phyloP scores from a whole-genome alignment of 1,140 invertebrate genomes.

The Brachionus paranguensis region DNA sequence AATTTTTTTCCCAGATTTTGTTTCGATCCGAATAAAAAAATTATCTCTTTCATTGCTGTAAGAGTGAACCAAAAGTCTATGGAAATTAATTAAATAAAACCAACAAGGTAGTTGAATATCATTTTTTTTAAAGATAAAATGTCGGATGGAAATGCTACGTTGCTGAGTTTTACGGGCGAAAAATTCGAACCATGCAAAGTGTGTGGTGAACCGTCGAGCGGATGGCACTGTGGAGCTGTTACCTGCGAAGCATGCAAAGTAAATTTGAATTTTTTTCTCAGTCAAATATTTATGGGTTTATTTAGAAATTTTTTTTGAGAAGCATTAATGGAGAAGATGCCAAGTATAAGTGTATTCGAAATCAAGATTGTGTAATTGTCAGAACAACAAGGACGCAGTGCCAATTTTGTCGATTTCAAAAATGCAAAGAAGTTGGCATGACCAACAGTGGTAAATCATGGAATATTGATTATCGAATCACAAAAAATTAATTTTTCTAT shows the following conservation, averaged over 20 bases:
- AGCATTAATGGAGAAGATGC: constrained; percentile 48
- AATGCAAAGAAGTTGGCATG: constrained; percentile 97
- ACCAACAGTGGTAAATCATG: constrained; percentile 75
- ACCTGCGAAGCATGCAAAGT: constrained; percentile 57
- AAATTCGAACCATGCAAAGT: constrained; percentile 48
- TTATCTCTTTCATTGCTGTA: background rate
- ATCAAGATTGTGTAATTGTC: constrained; percentile 50
- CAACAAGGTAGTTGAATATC: background rate
- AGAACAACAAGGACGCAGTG: constrained; percentile 61
- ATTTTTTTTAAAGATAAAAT: constrained; percentile 25
- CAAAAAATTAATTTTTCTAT: background rate
- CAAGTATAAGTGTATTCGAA: constrained; percentile 51
- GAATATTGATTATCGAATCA: background rate
- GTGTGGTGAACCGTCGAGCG: constrained; percentile 52
- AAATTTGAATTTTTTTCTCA: constrained; percentile 4
- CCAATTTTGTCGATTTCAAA: constrained; percentile 98
- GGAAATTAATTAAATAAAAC: background rate
- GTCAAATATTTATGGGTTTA: background rate
- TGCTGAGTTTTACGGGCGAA: constrained; percentile 14
- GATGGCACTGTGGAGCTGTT: constrained; percentile 56
- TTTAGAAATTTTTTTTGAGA: constrained; percentile 55
- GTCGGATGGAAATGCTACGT: background rate
- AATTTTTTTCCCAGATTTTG: background rate
- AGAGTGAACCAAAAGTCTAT: background rate
- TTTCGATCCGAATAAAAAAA: background rate